Evolutionary conservation across 2,888 invertebrate species (phyloP), one percentile per base, ranked within the genome.

Genomic region (Morpho deidamia): DNA sequence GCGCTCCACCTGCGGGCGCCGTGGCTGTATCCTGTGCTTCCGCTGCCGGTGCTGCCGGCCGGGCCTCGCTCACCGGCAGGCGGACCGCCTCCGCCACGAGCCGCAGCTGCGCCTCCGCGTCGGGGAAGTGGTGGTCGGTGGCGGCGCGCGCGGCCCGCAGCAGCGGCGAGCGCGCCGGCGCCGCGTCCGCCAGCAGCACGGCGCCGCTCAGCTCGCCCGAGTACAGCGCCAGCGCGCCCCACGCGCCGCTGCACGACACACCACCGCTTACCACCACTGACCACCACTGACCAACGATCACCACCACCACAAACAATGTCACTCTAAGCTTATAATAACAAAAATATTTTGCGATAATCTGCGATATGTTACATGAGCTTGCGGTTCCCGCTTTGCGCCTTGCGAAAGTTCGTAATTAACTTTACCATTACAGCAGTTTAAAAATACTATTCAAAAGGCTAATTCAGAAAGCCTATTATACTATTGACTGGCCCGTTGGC

Each of bases 101-200:
- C 65, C 95, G 93, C 59, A 99, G 87, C 86, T 99, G 99, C 58
- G 93, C 93, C 64, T 97, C 96, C 57, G 97, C 91, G 71, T 94
- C 92, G 0, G 93, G 91, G 83, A 99, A 99, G 90, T 99, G 99
- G 75, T 99, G 97, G 81, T 99, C 99, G 1, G 99, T 97, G 67
- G 73, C 59, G 68, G 73, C 60, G 12, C 66, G 61, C 42, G 78
- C 76, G 45, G 77, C 76, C n/a, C 50, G 73, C 70, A 94, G 95
- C 54, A 95, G 95, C 64, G 78, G 92, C 70, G 95, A 95, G 45
- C 94, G 63, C 34, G 65, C 35, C 42, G 74, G 71, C 49, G 65
- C 64, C 47, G 69, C 59, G 1, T 74, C 72, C 40, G 69, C 70
- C 12, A 98, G 90, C 49, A 99, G 87, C 45, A 99, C 98, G 47